These are phyloP conservation scores for Sylvilagus bachmani DNA, from an alignment of 2,113 vertebrate species.

Conservation along the genomic window DNA sequence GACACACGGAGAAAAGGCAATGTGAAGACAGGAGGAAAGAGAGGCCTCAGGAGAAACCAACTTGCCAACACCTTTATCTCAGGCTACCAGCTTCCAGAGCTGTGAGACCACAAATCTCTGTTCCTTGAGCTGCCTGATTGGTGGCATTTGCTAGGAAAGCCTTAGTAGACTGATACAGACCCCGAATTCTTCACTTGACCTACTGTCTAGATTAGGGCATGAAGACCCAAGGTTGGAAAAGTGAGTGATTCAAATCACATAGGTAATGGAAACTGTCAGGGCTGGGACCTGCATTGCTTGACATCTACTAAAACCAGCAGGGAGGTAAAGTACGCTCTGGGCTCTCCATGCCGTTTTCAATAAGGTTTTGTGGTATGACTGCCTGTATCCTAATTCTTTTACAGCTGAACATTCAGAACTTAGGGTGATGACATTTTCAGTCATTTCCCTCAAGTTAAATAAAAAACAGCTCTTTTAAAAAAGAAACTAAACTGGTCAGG, in stretches of 20 bases:
- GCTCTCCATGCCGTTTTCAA: rapidly evolving
- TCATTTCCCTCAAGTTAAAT: background rate
- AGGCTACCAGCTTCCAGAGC: background rate
- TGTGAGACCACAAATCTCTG: background rate
- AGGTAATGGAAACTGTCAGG: background rate
- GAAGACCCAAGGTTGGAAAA: background rate
- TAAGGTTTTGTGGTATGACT: background rate
- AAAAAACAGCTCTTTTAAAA: background rate
- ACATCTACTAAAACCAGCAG: too few relatives aligned
- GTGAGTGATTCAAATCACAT: background rate
- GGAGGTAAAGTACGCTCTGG: too few relatives aligned
- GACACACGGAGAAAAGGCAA: background rate
- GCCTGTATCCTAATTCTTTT: background rate
- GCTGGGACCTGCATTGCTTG: background rate
- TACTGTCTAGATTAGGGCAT: background rate
- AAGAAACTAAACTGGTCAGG: background rate
- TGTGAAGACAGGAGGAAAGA: background rate
- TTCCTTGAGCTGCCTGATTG: background rate
- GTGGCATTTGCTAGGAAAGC: background rate
- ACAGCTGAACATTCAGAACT: background rate
- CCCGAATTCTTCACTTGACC: background rate
- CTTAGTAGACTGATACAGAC: background rate
- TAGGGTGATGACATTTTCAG: background rate
- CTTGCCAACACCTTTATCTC: background rate
- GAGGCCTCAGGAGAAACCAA: background rate